Evolutionary conservation across 2,888 invertebrate genomes (phyloP), one percentile per base, ranked within the genome.

Genomic region (Luperina testacea): DNA sequence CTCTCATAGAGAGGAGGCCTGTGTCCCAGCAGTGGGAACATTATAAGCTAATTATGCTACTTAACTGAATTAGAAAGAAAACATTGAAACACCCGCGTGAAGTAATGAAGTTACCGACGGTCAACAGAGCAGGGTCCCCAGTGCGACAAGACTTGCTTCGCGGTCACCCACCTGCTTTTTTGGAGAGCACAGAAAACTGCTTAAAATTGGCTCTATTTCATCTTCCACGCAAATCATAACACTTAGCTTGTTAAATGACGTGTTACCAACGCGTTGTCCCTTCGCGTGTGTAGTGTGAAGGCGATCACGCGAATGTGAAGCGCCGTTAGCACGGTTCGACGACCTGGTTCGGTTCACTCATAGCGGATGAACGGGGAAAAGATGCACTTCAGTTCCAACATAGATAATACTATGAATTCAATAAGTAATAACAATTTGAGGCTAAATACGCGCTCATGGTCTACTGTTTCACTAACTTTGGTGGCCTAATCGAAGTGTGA

Each of bases 301-400:
- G 77, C 78, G 86, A 86, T 83, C 88, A 88, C 89, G 88, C 90
- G 87, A 89, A 89, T 88, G 87, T 86, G 82, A 88, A 88, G 83
- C 86, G 75, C 90, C 91, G 91, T 91, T 90, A 90, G 77, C 83
- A 67, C 73, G 85, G 90, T 84, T 89, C 91, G 83, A 86, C 88
- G 91, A 90, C 91, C 90, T 85, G 81, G 80, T 88, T 89, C 82
- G 84, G 84, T 88, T 83, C 78, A 67, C 81, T 78, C 80, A 72
- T 84, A 83, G 77, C 86, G 86, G 86, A 73, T 74, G 78, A 85
- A 75, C 78, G 75, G 20, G 80, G 74, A 69, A 68, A 83, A 81
- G 82, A 87, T 88, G 88, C 86, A 89, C 76, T 59, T 59, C 57
- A 53, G n/a, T 59, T 80, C 51, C 51, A 42, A 71, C 20, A 80